These are phyloP conservation scores for Drosophila kohkoa DNA, from an alignment of 1,140 invertebrate genomes.

Conservation along the genomic window DNA sequence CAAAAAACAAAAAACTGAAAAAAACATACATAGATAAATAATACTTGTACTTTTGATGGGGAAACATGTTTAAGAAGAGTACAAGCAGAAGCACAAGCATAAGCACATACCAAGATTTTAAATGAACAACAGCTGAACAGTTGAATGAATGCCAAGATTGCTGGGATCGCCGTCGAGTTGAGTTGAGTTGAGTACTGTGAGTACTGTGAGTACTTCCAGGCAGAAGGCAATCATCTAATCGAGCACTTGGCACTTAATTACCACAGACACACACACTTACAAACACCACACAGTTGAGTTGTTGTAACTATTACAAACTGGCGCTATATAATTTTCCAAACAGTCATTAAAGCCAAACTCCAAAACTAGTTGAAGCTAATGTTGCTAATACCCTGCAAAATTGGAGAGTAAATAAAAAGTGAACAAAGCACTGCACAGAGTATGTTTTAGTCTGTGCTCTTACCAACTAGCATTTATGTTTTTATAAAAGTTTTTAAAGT, in stretches of 20 bases:
- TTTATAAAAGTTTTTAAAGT: constrained; percentile 22
- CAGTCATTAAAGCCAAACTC: constrained; percentile 50
- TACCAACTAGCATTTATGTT: constrained; percentile 1
- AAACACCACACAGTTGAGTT: constrained; percentile 4
- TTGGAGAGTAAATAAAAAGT: not conserved
- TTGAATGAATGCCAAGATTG: constrained; percentile 48
- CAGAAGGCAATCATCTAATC: constrained; percentile 60
- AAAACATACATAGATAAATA: constrained; percentile 10
- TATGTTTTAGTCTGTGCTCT: not conserved
- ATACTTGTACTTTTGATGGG: constrained; percentile 20
- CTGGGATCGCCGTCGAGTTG: constrained; percentile 27
- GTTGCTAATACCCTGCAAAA: not conserved
- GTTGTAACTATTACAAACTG: constrained; percentile 50
- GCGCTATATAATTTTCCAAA: constrained; percentile 55
- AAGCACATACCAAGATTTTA: constrained; percentile 25
- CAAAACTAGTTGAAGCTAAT: constrained; percentile 2
- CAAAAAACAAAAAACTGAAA: constrained; percentile 7
- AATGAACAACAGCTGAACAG: constrained; percentile 30
- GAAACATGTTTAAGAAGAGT: constrained; percentile 38
- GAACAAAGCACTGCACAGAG: not conserved
- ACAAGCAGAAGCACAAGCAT: constrained; percentile 11
- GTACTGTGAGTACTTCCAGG: constrained; percentile 35
- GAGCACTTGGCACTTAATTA: constrained; percentile 78
- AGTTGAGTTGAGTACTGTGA: not conserved
- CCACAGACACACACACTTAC: constrained; percentile 28